These are phyloP conservation scores for Troides oblongomaculatus DNA, from an alignment of 2,888 invertebrate genomes.

Conservation along the genomic window DNA sequence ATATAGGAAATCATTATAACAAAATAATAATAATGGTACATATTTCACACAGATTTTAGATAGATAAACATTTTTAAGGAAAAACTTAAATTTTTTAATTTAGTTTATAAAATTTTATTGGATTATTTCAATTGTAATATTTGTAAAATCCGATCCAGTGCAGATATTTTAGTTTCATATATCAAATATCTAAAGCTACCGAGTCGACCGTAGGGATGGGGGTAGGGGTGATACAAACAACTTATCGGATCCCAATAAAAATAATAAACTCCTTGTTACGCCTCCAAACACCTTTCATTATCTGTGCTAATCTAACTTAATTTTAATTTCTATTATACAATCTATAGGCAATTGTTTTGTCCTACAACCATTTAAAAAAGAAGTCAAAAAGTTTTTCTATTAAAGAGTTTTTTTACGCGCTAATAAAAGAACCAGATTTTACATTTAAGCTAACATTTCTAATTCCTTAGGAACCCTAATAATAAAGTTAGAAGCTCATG, in stretches of 20 bases:
- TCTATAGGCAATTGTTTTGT: conserved; percentile 32
- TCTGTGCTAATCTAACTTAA: conserved; percentile 25
- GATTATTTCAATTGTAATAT: neutral
- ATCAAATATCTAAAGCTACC: conserved; percentile 38
- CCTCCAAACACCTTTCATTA: conserved; percentile 34
- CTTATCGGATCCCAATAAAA: conserved; percentile 34
- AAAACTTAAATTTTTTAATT: neutral
- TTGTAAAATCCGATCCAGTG: conserved; percentile 11
- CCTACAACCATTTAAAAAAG: conserved; percentile 16
- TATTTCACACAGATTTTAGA: neutral
- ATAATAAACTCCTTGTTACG: conserved; percentile 35
- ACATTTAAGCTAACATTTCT: neutral
- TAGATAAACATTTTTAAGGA: too few species aligned
- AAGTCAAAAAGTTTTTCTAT: conserved; percentile 25
- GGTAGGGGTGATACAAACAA: conserved; percentile 30
- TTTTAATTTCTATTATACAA: conserved; percentile 26
- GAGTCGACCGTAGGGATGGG: conserved; percentile 32
- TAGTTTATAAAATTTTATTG: neutral
- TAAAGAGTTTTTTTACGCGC: neutral
- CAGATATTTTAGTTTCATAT: conserved; percentile 24
- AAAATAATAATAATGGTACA: too few species aligned
- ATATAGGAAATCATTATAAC: too few species aligned
- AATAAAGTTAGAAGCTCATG: conserved; percentile 1
- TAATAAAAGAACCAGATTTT: neutral
- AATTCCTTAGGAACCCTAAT: neutral